A percentile compares a stretch with the other conserved stretches of the same genome.
These are phyloP conservation scores for Lumbricus terrestris DNA, from an alignment of 2,888 invertebrate genomes.

Conservation along the genomic window DNA sequence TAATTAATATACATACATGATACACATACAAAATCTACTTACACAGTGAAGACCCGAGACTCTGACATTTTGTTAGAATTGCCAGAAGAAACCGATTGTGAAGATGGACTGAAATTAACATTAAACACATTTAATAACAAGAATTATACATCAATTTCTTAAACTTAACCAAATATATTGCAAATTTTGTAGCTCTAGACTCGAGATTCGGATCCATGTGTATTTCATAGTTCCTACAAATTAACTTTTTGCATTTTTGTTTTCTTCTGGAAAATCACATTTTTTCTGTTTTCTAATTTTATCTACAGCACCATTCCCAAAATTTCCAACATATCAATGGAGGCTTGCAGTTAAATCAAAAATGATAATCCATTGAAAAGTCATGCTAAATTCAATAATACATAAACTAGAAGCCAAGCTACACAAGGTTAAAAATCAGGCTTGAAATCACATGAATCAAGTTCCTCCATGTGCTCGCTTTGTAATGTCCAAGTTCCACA, in stretches of 20 bases:
- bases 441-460: background rate
- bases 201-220: too few relatives aligned
- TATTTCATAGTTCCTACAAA: too few relatives aligned
- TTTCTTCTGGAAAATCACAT: too few relatives aligned
- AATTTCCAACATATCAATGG: too few relatives aligned
- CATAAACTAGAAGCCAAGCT: too few relatives aligned
- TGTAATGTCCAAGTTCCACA: background rate
- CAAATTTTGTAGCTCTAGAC: too few relatives aligned
- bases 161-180: background rate
- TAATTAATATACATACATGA: background rate
- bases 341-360: too few relatives aligned
- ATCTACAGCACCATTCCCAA: too few relatives aligned
- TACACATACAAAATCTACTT: conserved; percentile 16
- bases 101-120: conserved; percentile 67
- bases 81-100: conserved; percentile 83
- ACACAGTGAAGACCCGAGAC: conserved; percentile 50
- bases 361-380: too few relatives aligned
- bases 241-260: too few relatives aligned
- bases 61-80: conserved; percentile 73
- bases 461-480: background rate
- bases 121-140: background rate
- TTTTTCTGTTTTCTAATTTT: too few relatives aligned
- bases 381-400: too few relatives aligned
- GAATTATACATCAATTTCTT: background rate
- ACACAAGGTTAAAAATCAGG: background rate